phyloP scores from a whole-genome alignment of 1,140 invertebrate genomes.

The Drosophila eugracilis region DNA sequence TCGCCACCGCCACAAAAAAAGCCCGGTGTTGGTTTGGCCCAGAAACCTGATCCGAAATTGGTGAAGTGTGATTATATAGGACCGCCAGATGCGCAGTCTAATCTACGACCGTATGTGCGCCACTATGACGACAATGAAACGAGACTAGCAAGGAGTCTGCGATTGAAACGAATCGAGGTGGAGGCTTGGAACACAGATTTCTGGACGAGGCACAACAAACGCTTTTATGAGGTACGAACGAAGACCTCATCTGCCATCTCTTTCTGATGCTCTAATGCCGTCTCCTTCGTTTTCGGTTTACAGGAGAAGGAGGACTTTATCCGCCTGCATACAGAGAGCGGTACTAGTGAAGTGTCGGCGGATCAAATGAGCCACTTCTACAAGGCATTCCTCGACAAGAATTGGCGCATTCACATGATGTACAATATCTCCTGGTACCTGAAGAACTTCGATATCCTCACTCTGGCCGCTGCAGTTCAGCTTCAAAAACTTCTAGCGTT shows the following conservation, averaged over 20 bases:
- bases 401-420: constrained; percentile 89
- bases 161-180: constrained; percentile 88
- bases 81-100: constrained; percentile 92
- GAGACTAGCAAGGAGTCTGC: constrained; percentile 87
- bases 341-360: constrained; percentile 86
- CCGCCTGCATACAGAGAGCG: constrained; percentile 85
- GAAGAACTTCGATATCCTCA: constrained; percentile 88
- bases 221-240: constrained; percentile 87
- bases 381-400: constrained; percentile 91
- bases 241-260: constrained; percentile 6
- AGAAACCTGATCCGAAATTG: constrained; percentile 74
- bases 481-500: constrained; percentile 80
- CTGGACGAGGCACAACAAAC: constrained; percentile 91
- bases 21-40: constrained; percentile 44
- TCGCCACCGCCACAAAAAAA: constrained; percentile 23
- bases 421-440: constrained; percentile 92
- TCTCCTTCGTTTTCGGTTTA: constrained; percentile 61
- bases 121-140: constrained; percentile 88
- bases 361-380: constrained; percentile 95
- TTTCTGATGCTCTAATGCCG: background rate
- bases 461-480: constrained; percentile 87
- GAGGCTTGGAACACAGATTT: constrained; percentile 93
- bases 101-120: constrained; percentile 90
- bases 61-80: constrained; percentile 87
- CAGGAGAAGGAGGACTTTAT: constrained; percentile 89